Base-by-base conservation (phyloP, 2,113 vertebrate genomes). In the Alaudala cheleensis region DNA sequence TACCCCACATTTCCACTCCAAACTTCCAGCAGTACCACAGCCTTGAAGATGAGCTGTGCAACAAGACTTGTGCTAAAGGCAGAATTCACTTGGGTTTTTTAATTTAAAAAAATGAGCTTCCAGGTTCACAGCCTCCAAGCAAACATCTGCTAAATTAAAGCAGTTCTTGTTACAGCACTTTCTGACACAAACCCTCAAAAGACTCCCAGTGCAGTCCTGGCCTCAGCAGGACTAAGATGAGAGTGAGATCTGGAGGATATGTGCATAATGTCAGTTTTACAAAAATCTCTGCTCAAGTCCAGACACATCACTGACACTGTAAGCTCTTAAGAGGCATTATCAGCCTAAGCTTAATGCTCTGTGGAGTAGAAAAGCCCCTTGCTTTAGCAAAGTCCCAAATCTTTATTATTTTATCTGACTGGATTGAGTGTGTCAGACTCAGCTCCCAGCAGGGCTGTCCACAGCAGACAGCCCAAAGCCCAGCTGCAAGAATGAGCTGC, bases 241-340 rank as follows among this genome's bases (percentile, higher is more conserved):
- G 72, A 88, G 56, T 37, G 69, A 56, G 60, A 78, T 60, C 39
- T 51, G n/a, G 39, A 87, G 31, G 34, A 50, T n/a, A 37, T 49
- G 17, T 5, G 21, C 49, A 42, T 57, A 88, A 81, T 24, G 45
- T 51, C 53, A 87, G 24, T 90, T 95, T 74, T 67, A 81, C 56
- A 87, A 78, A 89, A 86, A 95, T 78, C 78, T 86, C 80, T 88
- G 81, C 76, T 81, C 65, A 69, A 84, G 44, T 44, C 65, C 78
- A 91, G 72, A 86, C 93, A 91, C 81, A 93, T 87, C 73, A 64
- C 44, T 89, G 69, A 84, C 84, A 81, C 8, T 57, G 17, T 93
- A 93, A 95, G 81, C 87, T 93, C 74, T 79, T 91, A 93, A 94
- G 81, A 93, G 81, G 84, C 78, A 96, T 95, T 87, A 96, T 87